Evolutionary conservation across 2,888 invertebrate species (phyloP), one percentile per base, ranked within the genome.

Genomic region (Caenorhabditis drosophilae): DNA sequence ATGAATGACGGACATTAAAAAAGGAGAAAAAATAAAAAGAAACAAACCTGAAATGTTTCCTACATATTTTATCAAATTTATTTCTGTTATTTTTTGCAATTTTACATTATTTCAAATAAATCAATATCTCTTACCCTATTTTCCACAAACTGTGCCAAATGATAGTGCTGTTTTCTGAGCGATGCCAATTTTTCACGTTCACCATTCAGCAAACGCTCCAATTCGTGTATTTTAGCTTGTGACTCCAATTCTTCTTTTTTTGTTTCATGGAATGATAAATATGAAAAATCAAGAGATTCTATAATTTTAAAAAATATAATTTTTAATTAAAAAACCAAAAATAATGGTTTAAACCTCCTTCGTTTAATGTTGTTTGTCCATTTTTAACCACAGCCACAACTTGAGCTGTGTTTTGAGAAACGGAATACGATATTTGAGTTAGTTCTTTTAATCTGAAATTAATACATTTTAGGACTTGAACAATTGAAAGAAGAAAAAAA

Each of bases 241-340:
- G 93, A 90, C 85, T 98, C 96, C 92, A 99, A 96, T 87, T 98
- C 97, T 77, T 92, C 87, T 35, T 92, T 89, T 83, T 98, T 95
- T 1, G 95, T 92, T 84, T 94, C 93, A 84, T 96, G 96, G 69
- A 96, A 88, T 40, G 92, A 90, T 68, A 98, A 85, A 73, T 91
- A 90, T 2, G 91, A 89, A 79, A 96, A 90, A 86, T 98, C 96
- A 76, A 94, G 87, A 53, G 93, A 90, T 81, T 92, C 93, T 90
- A 87, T 11, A 82, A 47, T 18, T 11, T 18, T 53, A 16, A 12
- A 22, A 35, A 25, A 6, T 7, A 34, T n/a, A 35, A 31, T n/a
- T 48, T 7, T 22, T 23, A 15, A 25, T 31, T n/a, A 48, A n/a
- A n/a, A 26, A 15, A 20, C 12, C 15, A 48, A 34, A 48, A 11